Evolutionary conservation across 2,797 vertebrate species (phyloP), one percentile per base, ranked within the genome.

Genomic region (Cheracebus regulus): DNA sequence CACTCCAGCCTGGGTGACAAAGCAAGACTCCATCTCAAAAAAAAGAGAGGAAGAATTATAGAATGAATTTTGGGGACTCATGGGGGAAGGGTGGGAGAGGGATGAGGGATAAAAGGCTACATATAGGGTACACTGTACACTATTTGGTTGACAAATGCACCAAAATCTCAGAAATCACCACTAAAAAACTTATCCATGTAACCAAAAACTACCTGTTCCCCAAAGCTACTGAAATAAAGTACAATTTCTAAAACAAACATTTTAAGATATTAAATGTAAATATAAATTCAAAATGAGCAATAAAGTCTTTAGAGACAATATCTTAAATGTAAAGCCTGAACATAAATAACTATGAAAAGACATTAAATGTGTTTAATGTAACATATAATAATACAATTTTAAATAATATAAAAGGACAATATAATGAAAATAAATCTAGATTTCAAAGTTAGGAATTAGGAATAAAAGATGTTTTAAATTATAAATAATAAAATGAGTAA

Each of bases 351-450:
- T 44, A 44, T 50, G 44, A 81, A 58, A 58, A 82, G n/a, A 85
- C 57, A 70, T 87, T 46, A 64, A 64, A 26, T 52, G 39, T 48
- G 7, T 67, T 93, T 82, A 87, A 28, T 7, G 22, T 39, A 70
- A 52, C 11, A 81, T 17, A 24, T 10, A 46, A 72, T 57, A 88
- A 90, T 70, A 93, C 46, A 87, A 76, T 72, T 90, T n/a, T 78
- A 88, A 88, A 30, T 64, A 75, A 55, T 12, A 41, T 90, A 52
- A 81, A 55, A 76, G 20, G 17, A 67, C 5, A 81, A 87, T 48
- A 48, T 82, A 87, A 46, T 82, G 61, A 89, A 95, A 90, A 70
- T 80, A 82, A 95, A 30, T 12, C 41, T 87, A 36, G 19, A 81
- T 28, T 87, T 82, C 50, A 82, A 95, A 79, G 41, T 57, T 78